Percentiles rank a stretch among this genome's conserved stretches.
phyloP scores from a whole-genome alignment of 2,888 invertebrate genomes.

The Diplolepis rosae region DNA sequence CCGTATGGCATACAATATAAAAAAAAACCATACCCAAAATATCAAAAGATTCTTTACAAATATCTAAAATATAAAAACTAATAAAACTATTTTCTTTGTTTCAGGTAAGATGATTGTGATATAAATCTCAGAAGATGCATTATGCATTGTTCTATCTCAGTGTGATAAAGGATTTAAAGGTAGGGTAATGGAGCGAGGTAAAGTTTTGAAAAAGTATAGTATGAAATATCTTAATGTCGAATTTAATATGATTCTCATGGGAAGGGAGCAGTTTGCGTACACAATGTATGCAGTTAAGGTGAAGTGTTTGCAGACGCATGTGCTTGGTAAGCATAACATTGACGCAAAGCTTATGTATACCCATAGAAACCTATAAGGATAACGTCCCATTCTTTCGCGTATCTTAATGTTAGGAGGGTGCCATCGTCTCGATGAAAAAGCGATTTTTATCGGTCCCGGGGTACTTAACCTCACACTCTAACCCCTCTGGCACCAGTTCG shows the following conservation, averaged over 20 bases:
- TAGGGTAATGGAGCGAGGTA: neutral
- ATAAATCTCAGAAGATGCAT: neutral
- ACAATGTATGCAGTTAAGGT: neutral
- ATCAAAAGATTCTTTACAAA: too few species aligned
- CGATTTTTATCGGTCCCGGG: constrained; percentile 3
- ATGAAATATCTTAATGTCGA: neutral
- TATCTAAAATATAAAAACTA: too few species aligned
- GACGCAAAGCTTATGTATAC: neutral
- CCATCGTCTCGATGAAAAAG: constrained; percentile 9
- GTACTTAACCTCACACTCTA: constrained; percentile 16
- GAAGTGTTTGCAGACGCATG: neutral
- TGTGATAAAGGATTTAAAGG: neutral
- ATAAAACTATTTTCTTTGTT: neutral
- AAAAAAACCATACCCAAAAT: too few species aligned
- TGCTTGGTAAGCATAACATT: neutral
- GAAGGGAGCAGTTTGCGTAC: neutral
- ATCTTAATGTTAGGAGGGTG: neutral
- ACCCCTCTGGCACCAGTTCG: constrained; percentile 18
- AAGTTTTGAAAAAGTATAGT: neutral
- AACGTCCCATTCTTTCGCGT: neutral
- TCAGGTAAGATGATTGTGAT: neutral
- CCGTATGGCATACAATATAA: too few species aligned
- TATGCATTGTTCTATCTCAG: too few species aligned
- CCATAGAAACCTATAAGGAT: constrained; percentile 8
- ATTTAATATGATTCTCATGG: neutral